phyloP scores from a whole-genome alignment of 2,888 invertebrate genomes.

The Cerastis leucographa region DNA sequence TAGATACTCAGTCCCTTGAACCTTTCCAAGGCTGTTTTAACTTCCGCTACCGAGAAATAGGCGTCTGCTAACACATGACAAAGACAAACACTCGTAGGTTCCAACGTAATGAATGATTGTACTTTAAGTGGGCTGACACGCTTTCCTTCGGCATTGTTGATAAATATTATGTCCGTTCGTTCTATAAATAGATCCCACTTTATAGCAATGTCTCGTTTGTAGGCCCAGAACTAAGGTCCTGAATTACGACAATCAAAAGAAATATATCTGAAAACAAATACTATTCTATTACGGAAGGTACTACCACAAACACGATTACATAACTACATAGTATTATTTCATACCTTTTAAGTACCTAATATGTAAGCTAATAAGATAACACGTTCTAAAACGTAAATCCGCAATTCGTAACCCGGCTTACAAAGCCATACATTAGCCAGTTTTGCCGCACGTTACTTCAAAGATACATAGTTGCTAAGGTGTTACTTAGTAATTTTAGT shows the following conservation, averaged over 20 bases:
- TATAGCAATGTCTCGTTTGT: slow-evolving; percentile 3
- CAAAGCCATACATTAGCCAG: slow-evolving; percentile 35
- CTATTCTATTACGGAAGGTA: background rate
- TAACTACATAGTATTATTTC: background rate
- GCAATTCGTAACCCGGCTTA: slow-evolving; percentile 32
- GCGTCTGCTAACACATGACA: slow-evolving; percentile 35
- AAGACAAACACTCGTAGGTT: slow-evolving; percentile 46
- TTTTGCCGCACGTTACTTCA: slow-evolving; percentile 17
- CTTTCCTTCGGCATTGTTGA: slow-evolving; percentile 31
- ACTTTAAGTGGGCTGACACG: slow-evolving; percentile 31
- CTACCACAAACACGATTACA: slow-evolving; percentile 14
- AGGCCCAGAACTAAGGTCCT: background rate
- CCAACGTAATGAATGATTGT: slow-evolving; percentile 9
- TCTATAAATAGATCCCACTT: slow-evolving; percentile 27
- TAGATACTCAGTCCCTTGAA: slow-evolving; percentile 53
- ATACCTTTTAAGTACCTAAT: slow-evolving; percentile 23
- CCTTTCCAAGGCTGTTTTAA: slow-evolving; percentile 57
- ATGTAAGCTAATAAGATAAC: slow-evolving; percentile 31
- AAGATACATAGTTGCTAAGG: slow-evolving; percentile 2
- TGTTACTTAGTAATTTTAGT: slow-evolving; percentile 23
- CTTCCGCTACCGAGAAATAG: slow-evolving; percentile 58
- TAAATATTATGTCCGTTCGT: slow-evolving; percentile 18
- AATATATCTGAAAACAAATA: background rate
- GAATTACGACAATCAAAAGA: background rate
- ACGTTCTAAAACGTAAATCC: slow-evolving; percentile 27